phyloP scores from a whole-genome alignment of 2,797 vertebrate species.

The Lutjanus campechanus region DNA sequence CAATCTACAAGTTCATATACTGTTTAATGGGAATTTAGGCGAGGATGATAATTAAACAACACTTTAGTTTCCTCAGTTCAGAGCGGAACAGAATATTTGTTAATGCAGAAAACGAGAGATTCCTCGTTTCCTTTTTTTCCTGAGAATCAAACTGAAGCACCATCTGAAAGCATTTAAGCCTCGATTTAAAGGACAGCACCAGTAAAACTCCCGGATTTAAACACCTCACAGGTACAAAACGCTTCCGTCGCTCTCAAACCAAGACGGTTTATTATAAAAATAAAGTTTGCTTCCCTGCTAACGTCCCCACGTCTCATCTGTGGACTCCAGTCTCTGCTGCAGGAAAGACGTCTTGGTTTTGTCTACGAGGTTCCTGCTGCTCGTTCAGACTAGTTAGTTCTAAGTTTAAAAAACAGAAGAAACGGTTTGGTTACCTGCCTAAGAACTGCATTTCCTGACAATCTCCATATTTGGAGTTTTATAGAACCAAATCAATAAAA shows the following conservation, averaged over 20 bases:
- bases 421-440: background rate
- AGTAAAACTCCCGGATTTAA: conserved; percentile 30
- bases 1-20: background rate
- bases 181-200: conserved; percentile 39
- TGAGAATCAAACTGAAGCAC: conserved; percentile 60
- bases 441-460: background rate
- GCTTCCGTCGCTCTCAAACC: background rate
- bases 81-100: background rate
- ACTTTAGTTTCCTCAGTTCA: background rate
- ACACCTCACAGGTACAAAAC: background rate
- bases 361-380: background rate
- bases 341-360: background rate
- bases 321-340: background rate
- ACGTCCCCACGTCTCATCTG: background rate
- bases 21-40: background rate
- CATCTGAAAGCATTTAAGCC: conserved; percentile 13
- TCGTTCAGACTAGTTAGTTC: background rate
- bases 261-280: background rate
- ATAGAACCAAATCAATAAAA: background rate
- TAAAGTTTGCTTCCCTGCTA: background rate
- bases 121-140: conserved; percentile 1
- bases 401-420: too few relatives aligned
- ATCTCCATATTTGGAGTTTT: background rate
- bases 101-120: background rate
- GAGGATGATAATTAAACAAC: background rate